These are phyloP conservation scores for Picathartes gymnocephalus DNA, from an alignment of 2,113 vertebrate genomes.

Conservation along the genomic window DNA sequence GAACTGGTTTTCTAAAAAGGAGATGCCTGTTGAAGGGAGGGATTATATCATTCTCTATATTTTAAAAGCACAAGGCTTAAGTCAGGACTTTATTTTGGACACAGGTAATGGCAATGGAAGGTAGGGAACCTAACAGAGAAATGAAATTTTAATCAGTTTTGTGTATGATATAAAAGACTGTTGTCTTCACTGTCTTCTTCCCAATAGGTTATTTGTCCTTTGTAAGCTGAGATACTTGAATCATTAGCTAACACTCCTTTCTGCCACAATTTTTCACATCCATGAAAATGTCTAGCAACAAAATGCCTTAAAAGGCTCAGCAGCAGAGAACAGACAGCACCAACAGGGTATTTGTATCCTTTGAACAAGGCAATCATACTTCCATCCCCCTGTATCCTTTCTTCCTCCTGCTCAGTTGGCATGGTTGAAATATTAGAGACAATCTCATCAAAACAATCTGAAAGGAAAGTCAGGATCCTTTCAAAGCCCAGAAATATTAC, in stretches of 20 bases:
- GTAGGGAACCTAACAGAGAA: not conserved
- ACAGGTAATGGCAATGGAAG: not conserved
- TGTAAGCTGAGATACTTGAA: not conserved
- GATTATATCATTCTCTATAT: not conserved
- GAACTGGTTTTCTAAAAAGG: not conserved
- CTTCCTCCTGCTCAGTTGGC: not conserved
- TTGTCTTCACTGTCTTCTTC: not conserved
- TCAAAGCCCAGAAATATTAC: constrained; percentile 68
- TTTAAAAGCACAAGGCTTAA: not conserved
- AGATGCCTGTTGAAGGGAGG: not conserved
- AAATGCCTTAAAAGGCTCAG: not conserved
- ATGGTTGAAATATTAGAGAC: constrained; percentile 5
- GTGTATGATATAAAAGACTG: not conserved
- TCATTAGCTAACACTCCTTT: not conserved
- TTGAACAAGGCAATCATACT: not conserved
- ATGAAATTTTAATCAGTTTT: not conserved
- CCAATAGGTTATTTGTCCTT: not conserved
- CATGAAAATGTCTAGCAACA: not conserved
- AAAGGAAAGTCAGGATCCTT: constrained; percentile 34
- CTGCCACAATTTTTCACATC: not conserved
- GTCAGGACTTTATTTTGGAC: not conserved
- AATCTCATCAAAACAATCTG: constrained; percentile 34
- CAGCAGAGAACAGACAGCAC: not conserved
- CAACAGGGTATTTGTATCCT: not conserved
- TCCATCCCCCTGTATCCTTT: not conserved